These are phyloP conservation scores for Melierax canorus DNA, from an alignment of 2,113 vertebrate genomes.

Conservation along the genomic window DNA sequence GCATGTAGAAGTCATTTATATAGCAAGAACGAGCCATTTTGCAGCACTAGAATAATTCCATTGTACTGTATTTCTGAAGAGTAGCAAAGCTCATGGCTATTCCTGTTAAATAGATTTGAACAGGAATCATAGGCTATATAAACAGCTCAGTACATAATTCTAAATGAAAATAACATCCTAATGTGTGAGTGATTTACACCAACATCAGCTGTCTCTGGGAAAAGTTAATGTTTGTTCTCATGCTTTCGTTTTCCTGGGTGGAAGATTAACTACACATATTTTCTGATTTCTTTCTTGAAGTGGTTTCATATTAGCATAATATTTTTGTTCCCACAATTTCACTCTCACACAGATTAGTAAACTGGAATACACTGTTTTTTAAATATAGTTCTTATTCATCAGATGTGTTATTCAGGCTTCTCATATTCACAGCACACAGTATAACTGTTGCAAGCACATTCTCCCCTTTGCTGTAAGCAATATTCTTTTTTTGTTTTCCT, in stretches of 20 bases:
- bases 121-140: not conserved
- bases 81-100: not conserved
- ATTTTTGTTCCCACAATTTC: conserved; percentile 60
- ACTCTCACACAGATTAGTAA: conserved; percentile 27
- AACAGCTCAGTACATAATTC: not conserved
- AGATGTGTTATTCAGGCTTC: not conserved
- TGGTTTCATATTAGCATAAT: conserved; percentile 63
- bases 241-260: conserved; percentile 41
- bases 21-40: not conserved
- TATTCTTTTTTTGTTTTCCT: not conserved
- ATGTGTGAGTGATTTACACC: conserved; percentile 15
- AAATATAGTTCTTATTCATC: conserved; percentile 28
- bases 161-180: conserved; percentile 22
- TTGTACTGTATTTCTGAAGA: not conserved
- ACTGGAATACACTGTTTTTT: not conserved
- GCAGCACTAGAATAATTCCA: conserved; percentile 26
- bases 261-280: conserved; percentile 35
- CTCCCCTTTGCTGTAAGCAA: not conserved
- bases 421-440: not conserved
- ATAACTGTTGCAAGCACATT: not conserved
- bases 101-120: conserved; percentile 38
- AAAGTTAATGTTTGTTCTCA: conserved; percentile 26
- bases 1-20: conserved; percentile 24
- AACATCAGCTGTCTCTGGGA: conserved; percentile 17
- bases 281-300: conserved; percentile 53